These are phyloP conservation scores for Amphiduros pacificus DNA, from an alignment of 2,888 invertebrate genomes.

Conservation along the genomic window DNA sequence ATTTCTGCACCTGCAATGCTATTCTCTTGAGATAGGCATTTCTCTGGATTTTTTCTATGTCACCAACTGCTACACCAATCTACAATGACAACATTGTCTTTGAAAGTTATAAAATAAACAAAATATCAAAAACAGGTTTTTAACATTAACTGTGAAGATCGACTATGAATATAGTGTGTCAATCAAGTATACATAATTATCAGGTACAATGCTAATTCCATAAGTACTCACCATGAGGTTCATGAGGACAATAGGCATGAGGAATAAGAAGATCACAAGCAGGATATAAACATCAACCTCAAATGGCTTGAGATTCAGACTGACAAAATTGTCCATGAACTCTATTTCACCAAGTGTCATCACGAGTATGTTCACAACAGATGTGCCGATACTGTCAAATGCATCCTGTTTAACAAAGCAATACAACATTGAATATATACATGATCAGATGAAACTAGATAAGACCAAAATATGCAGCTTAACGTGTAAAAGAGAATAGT, in stretches of 20 bases:
- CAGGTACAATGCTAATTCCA: too few species aligned
- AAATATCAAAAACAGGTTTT: too few species aligned
- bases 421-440: too few species aligned
- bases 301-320: constrained; percentile 33
- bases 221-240: constrained; percentile 45
- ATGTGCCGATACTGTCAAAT: constrained; percentile 29
- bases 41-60: constrained; percentile 49
- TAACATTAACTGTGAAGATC: too few species aligned
- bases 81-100: constrained; percentile 26
- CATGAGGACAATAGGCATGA: constrained; percentile 50
- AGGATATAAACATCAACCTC: constrained; percentile 38
- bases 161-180: too few species aligned
- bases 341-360: constrained; percentile 53
- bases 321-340: constrained; percentile 38
- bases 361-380: constrained; percentile 40
- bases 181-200: too few species aligned
- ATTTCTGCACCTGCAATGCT: constrained; percentile 40
- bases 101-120: too few species aligned
- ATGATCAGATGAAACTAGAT: too few species aligned
- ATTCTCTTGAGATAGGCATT: constrained; percentile 47
- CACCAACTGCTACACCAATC: constrained; percentile 54
- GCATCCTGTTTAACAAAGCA: constrained; percentile 20
- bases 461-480: too few species aligned
- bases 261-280: constrained; percentile 41
- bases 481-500: too few species aligned